Evolutionary conservation across 53 echinoderm and acorn worm genomes (phyloP), one percentile per base, ranked within the genome.

Genomic region (Holothuria scabra): DNA sequence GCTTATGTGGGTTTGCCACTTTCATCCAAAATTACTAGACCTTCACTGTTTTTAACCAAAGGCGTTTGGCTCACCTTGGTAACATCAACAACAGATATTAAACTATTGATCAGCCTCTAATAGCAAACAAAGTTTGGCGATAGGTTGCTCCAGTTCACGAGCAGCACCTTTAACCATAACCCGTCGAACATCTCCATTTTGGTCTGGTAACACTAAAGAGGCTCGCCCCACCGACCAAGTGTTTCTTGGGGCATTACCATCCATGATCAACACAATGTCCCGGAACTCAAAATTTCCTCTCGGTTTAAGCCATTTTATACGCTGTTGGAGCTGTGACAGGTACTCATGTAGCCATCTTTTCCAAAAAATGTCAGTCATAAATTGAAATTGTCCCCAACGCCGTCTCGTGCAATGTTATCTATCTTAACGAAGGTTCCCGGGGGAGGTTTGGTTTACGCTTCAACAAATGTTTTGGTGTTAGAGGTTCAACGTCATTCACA

Each of bases 341-440:
- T 69, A 37, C 20, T 37, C 19, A 23, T 64, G 29, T 16, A 67
- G 44, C 86, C 86, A 90, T 44, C 90, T 68, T 44, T 76, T 65
- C 91, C 91, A 82, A 23, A 88, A 91, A 7, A 88, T 6, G 58
- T 91, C 91, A 2, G 87, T 79, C 1, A 91, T 48, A 33, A 57
- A 84, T 35, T 91, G 84, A 35, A 80, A 87, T 41, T 91, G 85
- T 13, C 76, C 46, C 38, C 37, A 69, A 30, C 37, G 70, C 12
- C 70, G 70, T n/a, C n/a, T 32, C 33, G 21, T 28, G 34, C 12
- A 20, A 34, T 34, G 70, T 28, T 30, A 20, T 69, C 37, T 35
- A 37, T 31, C 18, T 69, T 32, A 1, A 29, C 63, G n/a, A 63
- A 63, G n/a, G 29, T 63, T 28, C 63, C 21, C 1, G 63, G 11